phyloP scores from a whole-genome alignment of 2,113 vertebrate species.

The Rhipidura dahli region DNA sequence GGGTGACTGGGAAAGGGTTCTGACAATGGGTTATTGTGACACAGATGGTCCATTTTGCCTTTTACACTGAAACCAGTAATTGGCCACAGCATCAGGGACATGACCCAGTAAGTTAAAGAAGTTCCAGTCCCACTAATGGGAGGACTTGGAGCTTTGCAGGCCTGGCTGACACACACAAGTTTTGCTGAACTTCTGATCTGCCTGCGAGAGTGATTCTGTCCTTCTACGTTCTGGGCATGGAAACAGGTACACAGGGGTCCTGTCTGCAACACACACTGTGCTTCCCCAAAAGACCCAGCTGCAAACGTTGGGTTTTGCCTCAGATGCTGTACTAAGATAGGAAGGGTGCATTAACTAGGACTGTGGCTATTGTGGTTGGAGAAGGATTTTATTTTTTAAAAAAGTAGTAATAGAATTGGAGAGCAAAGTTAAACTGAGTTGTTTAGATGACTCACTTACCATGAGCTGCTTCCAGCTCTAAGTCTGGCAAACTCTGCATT shows the following conservation, averaged over 20 bases:
- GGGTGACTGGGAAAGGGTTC: neutral
- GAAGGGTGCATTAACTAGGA: neutral
- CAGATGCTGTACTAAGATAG: neutral
- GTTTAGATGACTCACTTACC: slow-evolving; percentile 48
- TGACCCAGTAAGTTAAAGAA: neutral
- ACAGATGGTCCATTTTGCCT: neutral
- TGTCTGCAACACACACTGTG: neutral
- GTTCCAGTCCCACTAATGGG: neutral
- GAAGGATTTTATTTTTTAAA: neutral
- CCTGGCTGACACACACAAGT: fast-evolving
- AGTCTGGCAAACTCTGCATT: slow-evolving; percentile 6
- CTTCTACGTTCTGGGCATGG: neutral
- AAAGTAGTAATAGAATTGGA: neutral
- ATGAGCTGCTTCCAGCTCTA: slow-evolving; percentile 10
- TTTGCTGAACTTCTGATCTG: neutral
- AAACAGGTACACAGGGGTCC: neutral
- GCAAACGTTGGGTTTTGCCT: neutral
- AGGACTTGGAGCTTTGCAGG: neutral
- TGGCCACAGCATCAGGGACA: neutral
- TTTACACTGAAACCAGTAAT: neutral
- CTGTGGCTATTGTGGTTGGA: neutral
- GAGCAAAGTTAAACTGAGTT: neutral
- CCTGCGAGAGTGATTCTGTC: neutral
- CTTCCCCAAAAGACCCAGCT: neutral
- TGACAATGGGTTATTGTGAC: neutral